These are phyloP conservation scores for Temnothorax longispinosus DNA, from an alignment of 1,140 invertebrate genomes.

Conservation along the genomic window DNA sequence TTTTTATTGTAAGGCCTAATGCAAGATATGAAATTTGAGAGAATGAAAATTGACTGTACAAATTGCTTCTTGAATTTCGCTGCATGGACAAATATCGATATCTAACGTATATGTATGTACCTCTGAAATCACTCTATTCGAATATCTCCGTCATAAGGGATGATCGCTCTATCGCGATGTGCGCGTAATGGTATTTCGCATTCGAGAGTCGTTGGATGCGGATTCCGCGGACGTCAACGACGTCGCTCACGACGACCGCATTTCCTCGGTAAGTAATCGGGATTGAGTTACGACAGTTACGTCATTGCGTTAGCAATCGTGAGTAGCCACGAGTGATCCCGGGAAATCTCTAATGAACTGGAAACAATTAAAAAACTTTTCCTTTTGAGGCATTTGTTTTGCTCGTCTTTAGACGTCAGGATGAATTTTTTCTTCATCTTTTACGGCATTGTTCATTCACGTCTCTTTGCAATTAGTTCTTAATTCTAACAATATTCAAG, in stretches of 20 bases:
- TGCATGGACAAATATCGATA: neutral
- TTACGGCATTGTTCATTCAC: neutral
- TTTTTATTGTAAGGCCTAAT: neutral
- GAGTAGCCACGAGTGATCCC: constrained; percentile 32
- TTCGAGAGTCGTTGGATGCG: constrained; percentile 40
- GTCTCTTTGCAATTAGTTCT: neutral
- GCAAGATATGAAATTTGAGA: neutral
- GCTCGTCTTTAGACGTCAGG: neutral
- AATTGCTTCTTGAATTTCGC: constrained; percentile 26
- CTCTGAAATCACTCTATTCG: constrained; percentile 41
- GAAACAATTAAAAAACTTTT: constrained; percentile 34
- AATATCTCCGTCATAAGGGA: constrained; percentile 42
- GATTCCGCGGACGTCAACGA: constrained; percentile 48
- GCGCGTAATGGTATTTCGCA: constrained; percentile 43
- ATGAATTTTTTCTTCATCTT: neutral
- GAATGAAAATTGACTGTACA: neutral
- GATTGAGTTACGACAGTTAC: constrained; percentile 51
- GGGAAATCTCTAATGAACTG: constrained; percentile 14
- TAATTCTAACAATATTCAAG: neutral
- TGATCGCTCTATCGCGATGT: constrained; percentile 46
- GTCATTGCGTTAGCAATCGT: constrained; percentile 34
- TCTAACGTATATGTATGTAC: neutral
- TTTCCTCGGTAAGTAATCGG: constrained; percentile 44
- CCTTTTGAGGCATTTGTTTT: neutral
- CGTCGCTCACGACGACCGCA: constrained; percentile 32